A percentile compares a stretch with the other conserved stretches of the same genome.
phyloP scores from a whole-genome alignment of 1,140 invertebrate species.

The Saccostrea echinata region DNA sequence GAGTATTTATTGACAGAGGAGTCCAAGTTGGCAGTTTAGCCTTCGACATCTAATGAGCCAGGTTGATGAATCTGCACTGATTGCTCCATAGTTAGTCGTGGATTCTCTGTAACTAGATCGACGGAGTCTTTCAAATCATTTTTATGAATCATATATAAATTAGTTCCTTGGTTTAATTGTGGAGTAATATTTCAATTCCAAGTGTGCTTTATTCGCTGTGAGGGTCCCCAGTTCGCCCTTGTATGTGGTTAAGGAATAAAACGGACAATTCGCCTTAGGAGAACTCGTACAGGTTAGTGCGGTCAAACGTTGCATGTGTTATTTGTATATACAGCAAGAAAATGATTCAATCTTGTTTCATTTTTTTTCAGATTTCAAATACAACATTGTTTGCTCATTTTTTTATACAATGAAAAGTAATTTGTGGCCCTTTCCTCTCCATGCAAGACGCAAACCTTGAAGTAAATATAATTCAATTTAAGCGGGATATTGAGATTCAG shows the following conservation, averaged over 20 bases:
- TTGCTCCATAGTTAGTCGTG: not conserved
- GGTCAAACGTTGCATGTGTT: constrained; percentile 24
- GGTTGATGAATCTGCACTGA: not conserved
- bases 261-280: constrained; percentile 4
- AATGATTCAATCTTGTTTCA: constrained; percentile 21
- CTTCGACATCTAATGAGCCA: not conserved
- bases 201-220: constrained; percentile 16
- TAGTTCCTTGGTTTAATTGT: constrained; percentile 25
- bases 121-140: not conserved
- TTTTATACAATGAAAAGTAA: constrained; percentile 23
- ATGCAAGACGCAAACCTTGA: not conserved
- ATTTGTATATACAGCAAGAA: constrained; percentile 11
- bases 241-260: not conserved
- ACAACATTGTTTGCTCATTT: constrained; percentile 33
- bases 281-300: constrained; percentile 1
- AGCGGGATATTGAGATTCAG: not conserved
- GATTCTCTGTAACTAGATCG: not conserved
- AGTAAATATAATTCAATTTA: constrained; percentile 19
- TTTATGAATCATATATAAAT: constrained; percentile 13
- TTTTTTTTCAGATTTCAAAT: constrained; percentile 7
- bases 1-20: constrained; percentile 6
- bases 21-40: not conserved
- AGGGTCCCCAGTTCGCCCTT: not conserved
- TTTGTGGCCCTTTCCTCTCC: not conserved
- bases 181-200: constrained; percentile 31